A percentile compares a stretch with the other conserved stretches of the same genome.
Evolutionary conservation across 2,797 vertebrate genomes (phyloP).

Genomic region (Buphagus erythrorhynchus): DNA sequence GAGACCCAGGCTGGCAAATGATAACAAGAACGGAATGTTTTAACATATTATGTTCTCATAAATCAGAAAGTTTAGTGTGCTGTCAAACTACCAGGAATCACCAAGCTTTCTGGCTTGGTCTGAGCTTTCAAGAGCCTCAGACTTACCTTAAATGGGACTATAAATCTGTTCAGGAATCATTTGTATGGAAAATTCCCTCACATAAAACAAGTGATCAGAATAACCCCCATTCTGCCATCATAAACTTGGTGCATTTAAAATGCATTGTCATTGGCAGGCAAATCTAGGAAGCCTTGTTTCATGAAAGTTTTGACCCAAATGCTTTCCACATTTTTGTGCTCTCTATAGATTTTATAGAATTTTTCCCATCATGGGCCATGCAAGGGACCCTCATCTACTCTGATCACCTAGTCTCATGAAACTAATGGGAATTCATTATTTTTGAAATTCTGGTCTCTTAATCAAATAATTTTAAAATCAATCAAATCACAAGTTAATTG

Average conservation of each 20-base stretch:
- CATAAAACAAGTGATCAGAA: not conserved
- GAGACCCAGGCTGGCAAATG: not conserved
- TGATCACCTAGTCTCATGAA: not conserved
- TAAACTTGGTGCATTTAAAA: not conserved
- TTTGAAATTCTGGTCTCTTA: not conserved
- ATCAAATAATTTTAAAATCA: not conserved
- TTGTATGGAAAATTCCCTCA: not conserved
- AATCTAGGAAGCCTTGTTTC: not conserved
- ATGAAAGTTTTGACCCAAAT: not conserved
- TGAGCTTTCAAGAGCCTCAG: not conserved
- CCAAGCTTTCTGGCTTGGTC: not conserved
- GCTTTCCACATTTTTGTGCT: not conserved
- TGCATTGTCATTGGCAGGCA: fast-evolving
- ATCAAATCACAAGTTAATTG: not conserved
- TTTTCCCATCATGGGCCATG: not conserved
- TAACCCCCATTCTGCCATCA: not conserved
- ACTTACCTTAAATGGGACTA: not conserved
- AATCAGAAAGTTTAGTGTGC: not conserved
- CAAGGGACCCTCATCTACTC: not conserved
- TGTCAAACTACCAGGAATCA: conserved; percentile 1
- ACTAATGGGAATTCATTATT: not conserved
- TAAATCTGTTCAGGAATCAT: not conserved
- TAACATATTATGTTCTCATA: conserved; percentile 19
- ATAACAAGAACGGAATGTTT: not conserved
- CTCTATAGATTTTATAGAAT: not conserved